phyloP scores from a whole-genome alignment of 2,888 invertebrate genomes.

The Polydrusus pterygomalis region DNA sequence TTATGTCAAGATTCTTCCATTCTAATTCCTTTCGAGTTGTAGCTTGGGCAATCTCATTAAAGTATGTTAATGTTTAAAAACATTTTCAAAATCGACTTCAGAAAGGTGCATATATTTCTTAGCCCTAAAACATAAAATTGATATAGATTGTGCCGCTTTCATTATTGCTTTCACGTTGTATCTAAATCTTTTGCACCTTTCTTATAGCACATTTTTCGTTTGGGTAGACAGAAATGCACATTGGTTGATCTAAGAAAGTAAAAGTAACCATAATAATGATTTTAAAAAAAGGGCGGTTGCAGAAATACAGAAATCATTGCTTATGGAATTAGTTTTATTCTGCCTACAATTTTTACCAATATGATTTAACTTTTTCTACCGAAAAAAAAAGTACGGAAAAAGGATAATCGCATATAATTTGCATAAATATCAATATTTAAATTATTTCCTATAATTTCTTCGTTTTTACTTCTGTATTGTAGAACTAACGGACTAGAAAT shows the following conservation, averaged over 20 bases:
- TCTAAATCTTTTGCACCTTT: conserved; percentile 9
- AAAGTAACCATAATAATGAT: conserved; percentile 5
- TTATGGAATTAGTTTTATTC: conserved; percentile 4
- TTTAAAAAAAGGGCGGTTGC: conserved; percentile 23
- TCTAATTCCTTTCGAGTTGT: too few species aligned
- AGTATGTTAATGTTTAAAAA: too few species aligned
- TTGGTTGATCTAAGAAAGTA: conserved; percentile 7
- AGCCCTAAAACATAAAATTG: too few species aligned
- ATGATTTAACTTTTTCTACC: background rate
- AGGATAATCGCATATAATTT: background rate
- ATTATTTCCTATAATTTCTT: conserved; percentile 10
- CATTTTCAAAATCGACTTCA: too few species aligned
- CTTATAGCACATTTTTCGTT: conserved; percentile 10
- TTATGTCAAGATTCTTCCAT: too few species aligned
- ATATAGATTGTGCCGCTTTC: too few species aligned
- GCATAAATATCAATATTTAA: conserved; percentile 5
- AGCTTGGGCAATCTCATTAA: too few species aligned
- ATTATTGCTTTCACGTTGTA: conserved; percentile 12
- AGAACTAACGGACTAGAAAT: background rate
- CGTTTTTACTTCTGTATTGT: background rate
- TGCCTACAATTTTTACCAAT: background rate
- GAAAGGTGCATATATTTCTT: too few species aligned
- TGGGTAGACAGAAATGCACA: conserved; percentile 6
- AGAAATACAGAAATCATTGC: conserved; percentile 10
- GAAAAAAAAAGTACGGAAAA: background rate